Evolutionary conservation across 2,113 vertebrate species (phyloP).

Genomic region (Passer domesticus): DNA sequence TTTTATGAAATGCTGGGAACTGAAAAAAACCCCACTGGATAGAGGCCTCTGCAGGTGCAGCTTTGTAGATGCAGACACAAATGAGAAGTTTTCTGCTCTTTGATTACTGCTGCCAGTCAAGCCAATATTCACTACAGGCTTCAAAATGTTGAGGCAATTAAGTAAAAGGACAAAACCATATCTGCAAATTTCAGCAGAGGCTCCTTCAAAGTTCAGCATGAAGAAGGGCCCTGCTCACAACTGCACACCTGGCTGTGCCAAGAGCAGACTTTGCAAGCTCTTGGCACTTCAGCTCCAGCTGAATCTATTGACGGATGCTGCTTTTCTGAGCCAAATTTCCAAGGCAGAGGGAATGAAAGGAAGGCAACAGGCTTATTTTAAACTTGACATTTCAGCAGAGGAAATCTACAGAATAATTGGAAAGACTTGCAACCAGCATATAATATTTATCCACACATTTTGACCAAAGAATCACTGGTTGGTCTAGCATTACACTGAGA

Average conservation of each 20-base stretch:
- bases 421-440: neutral
- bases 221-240: neutral
- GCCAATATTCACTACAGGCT: neutral
- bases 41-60: slow-evolving; percentile 20
- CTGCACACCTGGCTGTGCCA: neutral
- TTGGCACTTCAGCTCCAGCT: slow-evolving; percentile 33
- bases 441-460: neutral
- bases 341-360: neutral
- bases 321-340: slow-evolving; percentile 25
- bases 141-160: neutral
- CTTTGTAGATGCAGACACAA: slow-evolving; percentile 39
- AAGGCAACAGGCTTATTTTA: slow-evolving; percentile 14
- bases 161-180: slow-evolving; percentile 20
- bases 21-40: neutral
- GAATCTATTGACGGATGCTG: neutral
- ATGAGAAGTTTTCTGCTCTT: slow-evolving; percentile 11
- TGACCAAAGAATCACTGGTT: neutral
- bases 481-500: neutral
- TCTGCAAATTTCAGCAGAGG: slow-evolving; percentile 21
- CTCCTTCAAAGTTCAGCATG: neutral
- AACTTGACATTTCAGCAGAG: slow-evolving; percentile 22
- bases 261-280: neutral
- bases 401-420: slow-evolving; percentile 1
- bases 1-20: neutral
- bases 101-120: slow-evolving; percentile 26